Percentiles rank a stretch among this genome's conserved stretches.
Conservation (phyloP, 2,888 invertebrate genomes). For the Caenorhabditis parvicauda region DNA sequence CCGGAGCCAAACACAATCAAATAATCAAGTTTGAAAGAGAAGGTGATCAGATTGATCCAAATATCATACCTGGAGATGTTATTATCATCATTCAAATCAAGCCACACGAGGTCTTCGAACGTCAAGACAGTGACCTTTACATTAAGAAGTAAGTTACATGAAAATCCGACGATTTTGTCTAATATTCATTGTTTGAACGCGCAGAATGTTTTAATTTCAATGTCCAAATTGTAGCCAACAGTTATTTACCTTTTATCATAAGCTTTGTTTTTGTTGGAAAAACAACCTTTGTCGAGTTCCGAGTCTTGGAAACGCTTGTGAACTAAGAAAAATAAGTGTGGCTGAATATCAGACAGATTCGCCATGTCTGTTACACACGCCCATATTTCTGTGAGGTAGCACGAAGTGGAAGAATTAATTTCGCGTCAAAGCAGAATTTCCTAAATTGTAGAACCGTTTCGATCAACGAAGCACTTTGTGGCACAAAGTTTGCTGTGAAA, state of each 20-base stretch:
- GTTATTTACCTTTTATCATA: no score
- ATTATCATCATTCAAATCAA: conserved; percentile 81
- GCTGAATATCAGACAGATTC: no score
- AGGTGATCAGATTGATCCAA: conserved; percentile 80
- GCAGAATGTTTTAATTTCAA: conserved; percentile 52
- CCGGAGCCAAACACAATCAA: conserved; percentile 83
- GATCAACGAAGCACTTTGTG: conserved; percentile 85
- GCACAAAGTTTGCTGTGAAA: conserved; percentile 79
- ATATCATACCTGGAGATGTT: conserved; percentile 82
- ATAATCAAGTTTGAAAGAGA: conserved; percentile 83
- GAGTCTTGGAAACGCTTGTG: no score
- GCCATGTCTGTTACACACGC: no score
- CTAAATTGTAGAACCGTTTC: conserved; percentile 67
- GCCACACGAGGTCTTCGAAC: conserved; percentile 77
- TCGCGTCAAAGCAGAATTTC: background rate
- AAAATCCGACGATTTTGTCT: no score
- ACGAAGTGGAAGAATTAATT: no score
- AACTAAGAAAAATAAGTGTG: no score
- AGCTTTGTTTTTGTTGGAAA: no score
- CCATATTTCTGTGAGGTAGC: no score
- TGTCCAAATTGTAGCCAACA: no score
- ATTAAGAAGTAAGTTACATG: conserved; percentile 64
- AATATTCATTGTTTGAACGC: background rate
- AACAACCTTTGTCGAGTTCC: no score
- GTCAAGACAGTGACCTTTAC: conserved; percentile 73